Conservation (phyloP, 1,140 invertebrate genomes). For the Zophobas morio region DNA sequence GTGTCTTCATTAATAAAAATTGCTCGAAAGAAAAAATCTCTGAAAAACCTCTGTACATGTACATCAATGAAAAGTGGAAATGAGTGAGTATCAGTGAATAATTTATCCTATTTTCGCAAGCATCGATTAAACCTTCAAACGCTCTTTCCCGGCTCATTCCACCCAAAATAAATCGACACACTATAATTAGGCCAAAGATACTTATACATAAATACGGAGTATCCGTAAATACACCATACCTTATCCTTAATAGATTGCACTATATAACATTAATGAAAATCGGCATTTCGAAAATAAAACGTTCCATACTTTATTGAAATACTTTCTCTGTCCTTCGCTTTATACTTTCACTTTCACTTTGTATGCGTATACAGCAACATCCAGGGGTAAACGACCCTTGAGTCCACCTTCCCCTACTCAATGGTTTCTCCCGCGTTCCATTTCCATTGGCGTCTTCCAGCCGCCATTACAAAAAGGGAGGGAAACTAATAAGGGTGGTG, state of each 20-base stretch:
- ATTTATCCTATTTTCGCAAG: too few relatives aligned
- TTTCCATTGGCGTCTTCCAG: slow-evolving; percentile 52
- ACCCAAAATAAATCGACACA: too few relatives aligned
- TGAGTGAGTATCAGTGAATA: too few relatives aligned
- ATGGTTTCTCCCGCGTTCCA: slow-evolving; percentile 44
- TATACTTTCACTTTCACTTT: slow-evolving; percentile 40
- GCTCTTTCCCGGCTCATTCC: too few relatives aligned
- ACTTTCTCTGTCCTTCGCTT: slow-evolving; percentile 37
- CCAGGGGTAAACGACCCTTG: slow-evolving; percentile 37
- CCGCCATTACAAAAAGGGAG: slow-evolving; percentile 54
- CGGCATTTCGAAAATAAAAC: slow-evolving; percentile 33
- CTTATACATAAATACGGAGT: too few relatives aligned
- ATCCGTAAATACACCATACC: background rate
- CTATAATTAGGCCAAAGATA: too few relatives aligned
- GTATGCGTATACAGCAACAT: slow-evolving; percentile 44
- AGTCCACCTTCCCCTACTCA: slow-evolving; percentile 45
- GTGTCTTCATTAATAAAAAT: too few relatives aligned
- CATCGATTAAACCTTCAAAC: too few relatives aligned
- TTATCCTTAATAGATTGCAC: slow-evolving; percentile 41
- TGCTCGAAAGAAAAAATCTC: too few relatives aligned
- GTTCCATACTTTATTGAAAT: slow-evolving; percentile 33
- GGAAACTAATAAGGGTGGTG: slow-evolving; percentile 34
- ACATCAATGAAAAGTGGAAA: too few relatives aligned
- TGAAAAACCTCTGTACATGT: too few relatives aligned
- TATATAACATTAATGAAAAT: background rate